Evolutionary conservation across 2,888 invertebrate species (phyloP).

Genomic region (Theretra japonica): DNA sequence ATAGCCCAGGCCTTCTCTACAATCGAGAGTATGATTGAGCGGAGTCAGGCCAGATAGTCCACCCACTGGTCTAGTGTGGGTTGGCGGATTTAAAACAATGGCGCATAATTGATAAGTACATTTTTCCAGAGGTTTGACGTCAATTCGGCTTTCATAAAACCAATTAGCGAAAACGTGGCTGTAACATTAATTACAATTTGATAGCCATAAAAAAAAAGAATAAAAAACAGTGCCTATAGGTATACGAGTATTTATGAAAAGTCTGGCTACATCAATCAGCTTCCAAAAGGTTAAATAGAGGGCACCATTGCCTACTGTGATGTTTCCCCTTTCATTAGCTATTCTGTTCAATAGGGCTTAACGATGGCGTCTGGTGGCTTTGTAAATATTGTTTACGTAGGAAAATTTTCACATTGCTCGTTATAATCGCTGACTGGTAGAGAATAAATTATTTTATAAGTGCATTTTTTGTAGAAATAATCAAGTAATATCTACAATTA

Average conservation of each 20-base stretch:
- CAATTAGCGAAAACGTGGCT: neutral
- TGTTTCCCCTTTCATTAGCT: slow-evolving; percentile 3
- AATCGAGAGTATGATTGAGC: too few relatives aligned
- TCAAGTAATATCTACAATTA: too few relatives aligned
- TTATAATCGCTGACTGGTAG: neutral
- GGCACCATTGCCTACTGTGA: neutral
- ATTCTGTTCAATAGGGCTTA: neutral
- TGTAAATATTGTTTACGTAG: neutral
- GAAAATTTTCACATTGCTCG: neutral
- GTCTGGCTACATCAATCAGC: neutral
- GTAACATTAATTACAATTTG: slow-evolving; percentile 1
- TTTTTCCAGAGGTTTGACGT: neutral
- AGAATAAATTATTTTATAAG: neutral
- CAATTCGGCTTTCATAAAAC: neutral
- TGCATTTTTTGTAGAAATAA: neutral
- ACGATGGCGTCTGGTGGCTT: neutral
- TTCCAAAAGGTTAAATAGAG: neutral
- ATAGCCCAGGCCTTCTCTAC: too few relatives aligned
- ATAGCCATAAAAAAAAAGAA: neutral
- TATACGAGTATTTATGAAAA: neutral
- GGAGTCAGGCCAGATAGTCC: too few relatives aligned
- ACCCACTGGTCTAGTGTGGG: too few relatives aligned
- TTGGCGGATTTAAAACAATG: too few relatives aligned
- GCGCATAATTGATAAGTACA: neutral
- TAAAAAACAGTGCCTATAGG: neutral